Conservation (phyloP, 2,113 vertebrate genomes). For the Barbus barbus region DNA sequence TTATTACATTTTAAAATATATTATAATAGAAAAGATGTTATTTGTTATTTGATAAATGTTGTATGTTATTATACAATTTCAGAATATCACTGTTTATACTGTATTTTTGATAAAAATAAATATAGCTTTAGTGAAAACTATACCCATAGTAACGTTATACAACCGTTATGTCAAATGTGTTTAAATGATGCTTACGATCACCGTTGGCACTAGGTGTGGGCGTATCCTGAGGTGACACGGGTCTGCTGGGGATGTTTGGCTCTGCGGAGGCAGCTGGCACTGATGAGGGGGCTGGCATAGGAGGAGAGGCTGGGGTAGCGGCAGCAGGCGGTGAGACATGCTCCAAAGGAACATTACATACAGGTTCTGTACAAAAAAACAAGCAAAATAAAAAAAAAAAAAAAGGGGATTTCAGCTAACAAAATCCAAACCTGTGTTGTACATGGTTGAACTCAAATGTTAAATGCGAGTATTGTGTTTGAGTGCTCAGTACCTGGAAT, state of each 20-base stretch:
- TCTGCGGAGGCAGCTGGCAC: conserved; percentile 70
- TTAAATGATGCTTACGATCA: conserved; percentile 58
- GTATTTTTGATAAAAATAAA: background rate
- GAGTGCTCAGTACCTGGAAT: conserved; percentile 85
- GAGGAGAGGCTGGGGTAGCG: conserved; percentile 70
- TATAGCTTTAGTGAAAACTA: background rate
- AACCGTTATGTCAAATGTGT: no score
- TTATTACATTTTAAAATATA: no score
- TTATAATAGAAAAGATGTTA: no score
- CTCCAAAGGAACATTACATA: conserved; percentile 72
- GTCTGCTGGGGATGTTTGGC: conserved; percentile 71
- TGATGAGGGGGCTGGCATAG: conserved; percentile 66
- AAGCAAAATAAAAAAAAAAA: background rate
- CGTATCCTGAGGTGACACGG: conserved; percentile 75
- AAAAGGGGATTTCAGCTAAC: background rate
- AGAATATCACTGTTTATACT: no score
- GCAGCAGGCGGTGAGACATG: conserved; percentile 68
- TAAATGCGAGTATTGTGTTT: background rate
- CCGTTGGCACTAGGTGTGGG: conserved; percentile 74
- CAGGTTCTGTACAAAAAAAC: conserved; percentile 76
- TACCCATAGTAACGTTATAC: no score
- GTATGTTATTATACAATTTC: no score
- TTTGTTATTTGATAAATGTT: no score
- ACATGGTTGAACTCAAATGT: background rate
- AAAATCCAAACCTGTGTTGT: background rate